A percentile compares a stretch with the other conserved stretches of the same genome.
Evolutionary conservation across 2,113 vertebrate genomes (phyloP).

Genomic region (Callocephalon fimbriatum): DNA sequence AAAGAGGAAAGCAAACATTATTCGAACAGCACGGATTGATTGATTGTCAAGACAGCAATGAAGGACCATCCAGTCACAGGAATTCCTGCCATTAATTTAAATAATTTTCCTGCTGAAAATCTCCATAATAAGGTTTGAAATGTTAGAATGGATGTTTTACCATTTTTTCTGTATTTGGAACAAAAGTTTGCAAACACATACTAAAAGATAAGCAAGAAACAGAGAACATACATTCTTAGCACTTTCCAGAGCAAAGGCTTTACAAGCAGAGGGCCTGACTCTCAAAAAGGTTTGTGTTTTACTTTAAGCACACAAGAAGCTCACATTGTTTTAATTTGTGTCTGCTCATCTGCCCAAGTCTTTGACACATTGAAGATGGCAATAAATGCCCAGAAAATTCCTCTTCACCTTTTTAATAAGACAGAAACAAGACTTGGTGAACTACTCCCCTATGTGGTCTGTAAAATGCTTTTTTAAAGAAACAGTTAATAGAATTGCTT

Average conservation of each 20-base stretch:
- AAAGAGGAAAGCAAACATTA: background rate
- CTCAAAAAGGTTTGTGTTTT: background rate
- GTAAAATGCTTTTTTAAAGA: background rate
- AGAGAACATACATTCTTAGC: background rate
- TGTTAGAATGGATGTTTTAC: background rate
- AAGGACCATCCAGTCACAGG: background rate
- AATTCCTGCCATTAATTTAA: background rate
- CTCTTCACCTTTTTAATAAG: background rate
- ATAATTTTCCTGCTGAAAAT: background rate
- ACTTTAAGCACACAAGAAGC: background rate
- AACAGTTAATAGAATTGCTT: background rate
- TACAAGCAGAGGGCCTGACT: background rate
- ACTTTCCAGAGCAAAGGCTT: background rate
- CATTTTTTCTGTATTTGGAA: background rate
- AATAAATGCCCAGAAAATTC: background rate
- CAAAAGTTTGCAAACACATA: background rate
- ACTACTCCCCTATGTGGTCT: background rate
- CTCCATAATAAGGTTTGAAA: background rate
- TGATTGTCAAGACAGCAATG: slow-evolving; percentile 49
- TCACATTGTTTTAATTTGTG: background rate
- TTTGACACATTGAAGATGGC: background rate
- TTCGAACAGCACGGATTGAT: background rate
- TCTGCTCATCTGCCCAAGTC: background rate
- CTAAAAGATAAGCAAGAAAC: background rate
- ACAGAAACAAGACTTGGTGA: background rate